These are phyloP conservation scores for Cataglyphis cursor DNA, from an alignment of 2,888 invertebrate genomes.

Conservation along the genomic window DNA sequence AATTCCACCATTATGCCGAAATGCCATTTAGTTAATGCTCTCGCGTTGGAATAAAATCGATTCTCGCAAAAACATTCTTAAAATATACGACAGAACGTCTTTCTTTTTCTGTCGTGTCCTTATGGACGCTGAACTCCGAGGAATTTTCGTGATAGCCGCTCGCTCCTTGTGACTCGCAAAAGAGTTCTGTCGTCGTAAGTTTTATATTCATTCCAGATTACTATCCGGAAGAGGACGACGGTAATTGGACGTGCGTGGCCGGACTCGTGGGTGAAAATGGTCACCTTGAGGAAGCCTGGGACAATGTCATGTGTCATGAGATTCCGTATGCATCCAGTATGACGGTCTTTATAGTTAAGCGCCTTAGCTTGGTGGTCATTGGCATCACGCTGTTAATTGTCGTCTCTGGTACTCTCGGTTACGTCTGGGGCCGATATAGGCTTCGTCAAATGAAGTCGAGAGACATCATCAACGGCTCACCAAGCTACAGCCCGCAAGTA, in stretches of 20 bases:
- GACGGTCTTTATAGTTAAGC: background rate
- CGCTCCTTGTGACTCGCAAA: slow-evolving; percentile 10
- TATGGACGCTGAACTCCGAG: slow-evolving; percentile 25
- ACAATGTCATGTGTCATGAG: background rate
- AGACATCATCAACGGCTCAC: background rate
- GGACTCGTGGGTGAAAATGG: slow-evolving; percentile 54
- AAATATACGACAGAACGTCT: slow-evolving; percentile 52
- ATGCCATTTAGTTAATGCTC: slow-evolving; percentile 69
- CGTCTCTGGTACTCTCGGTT: background rate
- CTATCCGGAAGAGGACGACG: slow-evolving; percentile 63
- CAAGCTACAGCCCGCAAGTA: background rate
- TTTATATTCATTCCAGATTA: slow-evolving; percentile 37
- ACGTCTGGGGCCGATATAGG: background rate
- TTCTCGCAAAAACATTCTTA: slow-evolving; percentile 53
- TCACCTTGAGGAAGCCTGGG: slow-evolving; percentile 56
- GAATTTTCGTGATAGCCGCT: slow-evolving; percentile 30
- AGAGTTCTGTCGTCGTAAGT: background rate
- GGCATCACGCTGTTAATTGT: background rate
- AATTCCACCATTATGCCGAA: slow-evolving; percentile 63
- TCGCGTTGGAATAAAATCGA: slow-evolving; percentile 62
- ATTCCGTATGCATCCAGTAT: background rate
- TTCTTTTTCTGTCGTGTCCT: background rate
- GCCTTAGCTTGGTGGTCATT: background rate
- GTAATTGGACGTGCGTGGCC: slow-evolving; percentile 77
- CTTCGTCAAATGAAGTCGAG: background rate